Conservation (phyloP, 2,113 vertebrate genomes). For the Nannospalax galili region DNA sequence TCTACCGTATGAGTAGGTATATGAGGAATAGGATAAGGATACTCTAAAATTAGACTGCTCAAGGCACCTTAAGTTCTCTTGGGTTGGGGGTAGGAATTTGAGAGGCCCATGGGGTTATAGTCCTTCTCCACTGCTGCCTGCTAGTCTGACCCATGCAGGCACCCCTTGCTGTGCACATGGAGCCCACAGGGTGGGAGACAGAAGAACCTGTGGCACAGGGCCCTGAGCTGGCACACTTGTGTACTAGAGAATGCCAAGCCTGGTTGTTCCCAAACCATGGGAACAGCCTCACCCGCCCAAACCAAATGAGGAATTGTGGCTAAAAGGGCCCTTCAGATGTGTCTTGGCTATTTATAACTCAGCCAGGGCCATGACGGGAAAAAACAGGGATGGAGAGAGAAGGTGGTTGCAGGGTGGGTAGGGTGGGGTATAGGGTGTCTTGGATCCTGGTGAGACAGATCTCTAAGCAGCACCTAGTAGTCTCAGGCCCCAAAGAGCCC, state of each 20-base stretch:
- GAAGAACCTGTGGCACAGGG: constrained; percentile 42
- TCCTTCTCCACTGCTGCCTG: background rate
- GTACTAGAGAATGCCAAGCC: constrained; percentile 59
- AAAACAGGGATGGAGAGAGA: constrained; percentile 41
- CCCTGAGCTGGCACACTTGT: constrained; percentile 57
- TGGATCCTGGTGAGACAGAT: background rate
- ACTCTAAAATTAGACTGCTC: background rate
- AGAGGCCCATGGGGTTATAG: background rate
- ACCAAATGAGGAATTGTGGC: constrained; percentile 79
- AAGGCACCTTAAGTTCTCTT: background rate
- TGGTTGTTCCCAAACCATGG: constrained; percentile 70
- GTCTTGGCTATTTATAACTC: constrained; percentile 75
- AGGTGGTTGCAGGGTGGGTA: background rate
- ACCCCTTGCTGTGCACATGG: background rate
- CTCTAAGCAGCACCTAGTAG: background rate
- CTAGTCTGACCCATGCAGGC: background rate
- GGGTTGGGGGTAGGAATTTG: background rate
- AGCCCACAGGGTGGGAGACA: background rate
- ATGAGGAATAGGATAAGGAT: background rate
- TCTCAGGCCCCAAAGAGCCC: background rate
- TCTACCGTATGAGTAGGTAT: background rate
- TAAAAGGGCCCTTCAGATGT: constrained; percentile 73
- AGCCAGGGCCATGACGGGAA: background rate
- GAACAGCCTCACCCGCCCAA: constrained; percentile 50
- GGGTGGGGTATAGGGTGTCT: background rate